Base-by-base conservation (phyloP, 2,888 invertebrate species). In the Agrochola lychnidis region DNA sequence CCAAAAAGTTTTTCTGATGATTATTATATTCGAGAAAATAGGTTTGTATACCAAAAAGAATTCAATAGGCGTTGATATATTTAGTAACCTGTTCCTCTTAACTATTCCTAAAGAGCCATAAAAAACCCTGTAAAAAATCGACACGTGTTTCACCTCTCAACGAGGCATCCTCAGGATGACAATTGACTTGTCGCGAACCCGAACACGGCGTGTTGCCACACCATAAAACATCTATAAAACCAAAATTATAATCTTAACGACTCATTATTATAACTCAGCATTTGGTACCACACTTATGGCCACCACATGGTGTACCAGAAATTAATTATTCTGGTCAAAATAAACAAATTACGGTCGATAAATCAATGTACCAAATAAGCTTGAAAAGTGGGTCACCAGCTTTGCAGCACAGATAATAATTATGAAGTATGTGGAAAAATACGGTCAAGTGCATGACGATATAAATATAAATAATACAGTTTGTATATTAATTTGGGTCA, bases 401-500 rank as follows among this genome's bases (percentile, higher is more conserved):
- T 70, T 83, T 61, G 19, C 36, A 63, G 53, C 70, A 53, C 73
- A 78, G 40, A 73, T 59, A 59, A 53, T 36, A 36, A 36, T 36
- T 36, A 22, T 70, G 59, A 42, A 70, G 40, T 84, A 30, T 16
- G 75, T 69, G 75, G 75, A 80, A 84, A 70, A 84, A 84, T 72
- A 80, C 82, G 85, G 81, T 84, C 85, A 82, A 82, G 82, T 84
- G 76, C 57, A 72, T 62, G 40, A 57, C 40, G 64, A 25, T 68
- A 42, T 40, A 80, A 30, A 78, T 36, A 42, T 42, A 57, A 67
- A 51, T 62, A 51, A 40, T 62, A 56, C 6, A 40, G 22, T 2
- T 25, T 66, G 16, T 40, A 30, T 40, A 66, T 48, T 82, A 63
- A 82, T 77, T 80, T 77, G 14, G 79, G 83, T 80, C 78, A 80